Evolutionary conservation across 2,113 vertebrate species (phyloP).

Genomic region (Euleptes europaea): DNA sequence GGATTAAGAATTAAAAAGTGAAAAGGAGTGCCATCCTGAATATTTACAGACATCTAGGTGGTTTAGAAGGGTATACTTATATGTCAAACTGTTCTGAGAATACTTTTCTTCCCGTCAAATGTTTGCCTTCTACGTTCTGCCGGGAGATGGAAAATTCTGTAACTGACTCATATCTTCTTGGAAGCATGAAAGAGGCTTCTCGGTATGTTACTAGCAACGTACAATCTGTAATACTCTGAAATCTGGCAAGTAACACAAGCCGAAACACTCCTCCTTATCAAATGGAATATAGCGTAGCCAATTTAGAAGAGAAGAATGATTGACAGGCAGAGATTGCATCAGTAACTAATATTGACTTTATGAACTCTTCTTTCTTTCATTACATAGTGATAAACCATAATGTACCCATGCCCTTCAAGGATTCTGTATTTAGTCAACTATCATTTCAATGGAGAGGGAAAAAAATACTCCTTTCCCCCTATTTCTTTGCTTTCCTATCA

Average conservation of each 20-base stretch:
- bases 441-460: background rate
- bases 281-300: background rate
- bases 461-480: background rate
- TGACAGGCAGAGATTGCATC: background rate
- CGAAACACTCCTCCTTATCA: background rate
- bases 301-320: conserved; percentile 17
- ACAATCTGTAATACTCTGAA: background rate
- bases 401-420: background rate
- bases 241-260: background rate
- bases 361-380: conserved; percentile 12
- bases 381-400: background rate
- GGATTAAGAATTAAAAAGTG: too few species aligned
- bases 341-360: conserved; percentile 25
- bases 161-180: background rate
- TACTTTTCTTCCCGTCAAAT: background rate
- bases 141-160: background rate
- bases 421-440: background rate
- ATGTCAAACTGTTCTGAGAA: background rate
- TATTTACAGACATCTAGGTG: too few species aligned
- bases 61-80: too few species aligned
- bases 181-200: background rate
- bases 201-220: background rate
- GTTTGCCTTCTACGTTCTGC: background rate
- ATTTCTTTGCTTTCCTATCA: background rate
- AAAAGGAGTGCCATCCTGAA: too few species aligned